Base-by-base conservation (phyloP, 2,797 vertebrate species). In the Paramormyrops hopkinsi region DNA sequence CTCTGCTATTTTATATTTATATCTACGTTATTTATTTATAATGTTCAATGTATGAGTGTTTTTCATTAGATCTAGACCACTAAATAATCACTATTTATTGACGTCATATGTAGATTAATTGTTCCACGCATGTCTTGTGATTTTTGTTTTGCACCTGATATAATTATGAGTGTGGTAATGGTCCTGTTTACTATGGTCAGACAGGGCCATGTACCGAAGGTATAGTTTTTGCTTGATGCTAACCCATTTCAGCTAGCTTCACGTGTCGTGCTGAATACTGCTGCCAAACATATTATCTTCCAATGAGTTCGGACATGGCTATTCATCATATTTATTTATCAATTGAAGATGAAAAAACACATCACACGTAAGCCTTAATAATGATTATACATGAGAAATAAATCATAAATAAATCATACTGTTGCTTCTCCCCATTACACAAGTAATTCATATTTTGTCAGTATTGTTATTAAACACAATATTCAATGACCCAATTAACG, bases 391-490 rank as follows among this genome's bases (percentile, higher is more conserved):
- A 33, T 85, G 84, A 86, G 7, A 17, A 51, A 86, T 51, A 53
- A 54, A 86, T 86, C 48, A 51, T 85, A 25, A 86, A 33, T 86
- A 86, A 53, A 86, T 86, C 84, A 33, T 54, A 37, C 46, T 17
- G 84, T 86, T 29, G 9, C 22, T 33, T 22, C 22, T 86, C 48
- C 22, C 51, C 84, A 86, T 86, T 86, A 86, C 54, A 51, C 48
- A 86, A 86, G 84, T 33, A 86, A 86, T 86, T 54, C 50, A 86
- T 54, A 54, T 86, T 54, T 51, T 86, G 50, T 86, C 84, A 86
- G 84, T 86, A 54, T 86, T 53, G 51, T 51, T 86, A 56, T 87
- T 56, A 87, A 87, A 41, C 29, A 87, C 86, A 59, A 59, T 87
- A 41, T 56, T 54, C 53, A 33, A 12, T 51, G 25, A 59, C 53